Evolutionary conservation across 2,797 vertebrate species (phyloP).

Genomic region (Gorsachius magnificus): DNA sequence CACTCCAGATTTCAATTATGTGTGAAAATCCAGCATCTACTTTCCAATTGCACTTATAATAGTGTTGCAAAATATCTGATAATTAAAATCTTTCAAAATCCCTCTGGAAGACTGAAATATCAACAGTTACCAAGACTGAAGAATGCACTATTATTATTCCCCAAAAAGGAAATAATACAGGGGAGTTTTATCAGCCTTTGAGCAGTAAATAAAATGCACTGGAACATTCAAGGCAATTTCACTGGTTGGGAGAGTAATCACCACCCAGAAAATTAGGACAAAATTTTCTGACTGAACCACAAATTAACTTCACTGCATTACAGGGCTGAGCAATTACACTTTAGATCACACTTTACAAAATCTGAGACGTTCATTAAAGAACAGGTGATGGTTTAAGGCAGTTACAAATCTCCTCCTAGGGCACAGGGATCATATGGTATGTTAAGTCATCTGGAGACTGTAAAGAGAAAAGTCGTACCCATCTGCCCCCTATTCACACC

Average conservation of each 20-base stretch:
- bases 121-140: not conserved
- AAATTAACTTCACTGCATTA: conserved; percentile 49
- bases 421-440: conserved; percentile 14
- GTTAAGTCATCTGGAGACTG: conserved; percentile 44
- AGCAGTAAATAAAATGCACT: conserved; percentile 34
- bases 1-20: not conserved
- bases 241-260: conserved; percentile 40
- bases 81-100: conserved; percentile 30
- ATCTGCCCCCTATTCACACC: conserved; percentile 56
- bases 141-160: conserved; percentile 13
- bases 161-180: conserved; percentile 17
- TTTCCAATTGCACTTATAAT: not conserved
- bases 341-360: conserved; percentile 16
- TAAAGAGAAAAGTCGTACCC: conserved; percentile 38
- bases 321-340: conserved; percentile 17
- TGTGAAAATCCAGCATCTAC: not conserved
- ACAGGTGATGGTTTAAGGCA: conserved; percentile 33
- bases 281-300: conserved; percentile 31
- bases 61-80: not conserved
- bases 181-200: conserved; percentile 38
- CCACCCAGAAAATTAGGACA: conserved; percentile 54
- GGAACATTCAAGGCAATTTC: conserved; percentile 45
- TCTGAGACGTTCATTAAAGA: conserved; percentile 18
- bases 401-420: conserved; percentile 38
- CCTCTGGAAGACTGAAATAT: conserved; percentile 21